Evolutionary conservation across 2,113 vertebrate species (phyloP), one percentile per base, ranked within the genome.

Genomic region (Lepus timidus): DNA sequence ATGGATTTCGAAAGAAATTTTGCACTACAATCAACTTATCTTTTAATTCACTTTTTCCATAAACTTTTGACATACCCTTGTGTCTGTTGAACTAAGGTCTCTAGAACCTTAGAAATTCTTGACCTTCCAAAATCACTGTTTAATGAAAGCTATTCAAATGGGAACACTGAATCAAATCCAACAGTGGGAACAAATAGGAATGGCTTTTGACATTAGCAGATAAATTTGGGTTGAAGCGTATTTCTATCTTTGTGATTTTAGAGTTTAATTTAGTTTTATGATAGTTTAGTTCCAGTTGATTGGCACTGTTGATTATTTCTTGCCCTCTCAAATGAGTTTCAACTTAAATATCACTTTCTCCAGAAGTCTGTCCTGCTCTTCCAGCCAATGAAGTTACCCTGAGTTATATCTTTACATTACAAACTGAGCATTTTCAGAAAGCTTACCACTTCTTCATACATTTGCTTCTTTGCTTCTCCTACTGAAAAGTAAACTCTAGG

Each of bases 391-490:
- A 27, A 70, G 5, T 27, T 12, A 16, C 7, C 44, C 25, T 33
- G 29, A 55, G 73, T 36, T 2, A 71, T 44, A 33, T 22, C 14
- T 25, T 81, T 80, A 31, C 31, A 44, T 84, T 51, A 73, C 3
- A 88, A 31, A 0, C 52, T n/a, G n/a, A 36, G 29, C 51, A 71
- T 68, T 89, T 44, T 31, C 33, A 22, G 52, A 67, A 86, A 82
- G 58, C 62, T 61, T 84, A 58, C 2, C 31, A 88, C 20, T 90
- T 91, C 33, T 84, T 95, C 19, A 52, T 33, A 0, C 51, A 51
- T n/a, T 88, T 91, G 51, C 27, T 85, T 67, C 73, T 92, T 92
- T 95, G n/a, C 55, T 88, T 95, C 33, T 68, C 17, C n/a, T 44
- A 90, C 33, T 67, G 31, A 78, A 88, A 76, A 49, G 39, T 68